phyloP scores from a whole-genome alignment of 2,888 invertebrate genomes.

The Eueremaeus valkanovi region DNA sequence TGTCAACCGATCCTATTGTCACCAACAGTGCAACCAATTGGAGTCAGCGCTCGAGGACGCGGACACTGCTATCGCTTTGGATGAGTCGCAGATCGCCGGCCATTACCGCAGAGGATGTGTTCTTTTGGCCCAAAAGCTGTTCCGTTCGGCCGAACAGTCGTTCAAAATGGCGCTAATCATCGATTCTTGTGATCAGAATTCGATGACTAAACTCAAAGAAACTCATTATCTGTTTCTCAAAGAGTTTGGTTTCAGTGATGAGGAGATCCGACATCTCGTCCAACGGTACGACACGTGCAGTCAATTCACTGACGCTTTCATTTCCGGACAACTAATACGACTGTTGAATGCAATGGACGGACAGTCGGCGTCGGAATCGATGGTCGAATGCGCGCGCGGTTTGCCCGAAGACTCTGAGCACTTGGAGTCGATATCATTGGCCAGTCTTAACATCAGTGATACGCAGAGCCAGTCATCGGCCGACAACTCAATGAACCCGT shows the following conservation, averaged over 20 bases:
- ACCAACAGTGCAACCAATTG: background rate
- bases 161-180: background rate
- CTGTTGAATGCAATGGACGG: background rate
- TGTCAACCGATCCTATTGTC: background rate
- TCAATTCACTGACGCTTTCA: background rate
- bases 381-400: background rate
- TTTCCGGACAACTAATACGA: background rate
- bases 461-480: no score
- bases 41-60: background rate
- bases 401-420: background rate
- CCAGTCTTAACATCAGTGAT: no score
- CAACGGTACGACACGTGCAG: background rate
- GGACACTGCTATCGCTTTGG: background rate
- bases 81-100: background rate
- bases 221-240: background rate
- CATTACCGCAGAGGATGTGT: background rate
- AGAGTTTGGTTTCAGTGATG: background rate
- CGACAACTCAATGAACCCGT: no score
- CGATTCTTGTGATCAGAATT: background rate
- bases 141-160: background rate
- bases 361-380: background rate
- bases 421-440: background rate
- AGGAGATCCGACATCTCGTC: background rate
- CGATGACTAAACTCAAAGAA: background rate
- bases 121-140: background rate